Conservation (phyloP, 53 echinoderm and acorn worm species). For the Mesocentrotus franciscanus region DNA sequence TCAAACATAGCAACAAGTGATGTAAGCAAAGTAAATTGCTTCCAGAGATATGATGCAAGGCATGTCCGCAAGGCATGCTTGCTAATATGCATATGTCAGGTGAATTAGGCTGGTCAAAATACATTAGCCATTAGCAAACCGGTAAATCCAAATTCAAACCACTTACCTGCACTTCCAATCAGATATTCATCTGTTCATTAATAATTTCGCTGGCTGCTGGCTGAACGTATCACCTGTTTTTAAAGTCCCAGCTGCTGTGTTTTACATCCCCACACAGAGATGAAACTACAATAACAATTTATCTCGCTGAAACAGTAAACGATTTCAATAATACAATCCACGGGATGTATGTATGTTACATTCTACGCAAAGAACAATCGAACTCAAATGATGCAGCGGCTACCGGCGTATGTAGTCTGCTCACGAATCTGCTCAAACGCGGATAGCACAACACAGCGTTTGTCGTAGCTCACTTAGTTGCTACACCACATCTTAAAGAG, state of each 20-base stretch:
- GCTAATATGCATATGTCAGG: not conserved
- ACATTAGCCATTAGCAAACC: not conserved
- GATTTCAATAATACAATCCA: not conserved
- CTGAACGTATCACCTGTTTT: not conserved
- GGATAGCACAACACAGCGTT: not conserved
- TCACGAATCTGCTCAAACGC: not conserved
- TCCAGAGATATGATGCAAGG: not conserved
- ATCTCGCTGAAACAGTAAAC: not conserved
- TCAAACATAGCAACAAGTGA: not conserved
- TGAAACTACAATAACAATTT: not conserved
- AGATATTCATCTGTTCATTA: conserved; percentile 1
- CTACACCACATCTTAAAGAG: conserved; percentile 23
- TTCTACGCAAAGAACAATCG: not conserved
- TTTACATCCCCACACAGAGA: not conserved
- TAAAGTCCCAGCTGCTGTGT: not conserved
- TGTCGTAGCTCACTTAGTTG: not conserved
- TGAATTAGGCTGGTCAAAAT: not conserved
- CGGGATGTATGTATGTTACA: not conserved
- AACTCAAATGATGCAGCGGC: not conserved
- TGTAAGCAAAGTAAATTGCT: not conserved
- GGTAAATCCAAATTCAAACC: not conserved
- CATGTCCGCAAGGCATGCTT: too few relatives aligned
- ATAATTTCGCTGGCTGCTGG: not conserved
- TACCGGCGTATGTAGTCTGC: not conserved
- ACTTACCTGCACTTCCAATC: conserved; percentile 6